Percentiles rank a stretch among this genome's conserved stretches.
These are phyloP conservation scores for Zosterops japonicus DNA, from an alignment of 2,113 vertebrate genomes.

Conservation along the genomic window DNA sequence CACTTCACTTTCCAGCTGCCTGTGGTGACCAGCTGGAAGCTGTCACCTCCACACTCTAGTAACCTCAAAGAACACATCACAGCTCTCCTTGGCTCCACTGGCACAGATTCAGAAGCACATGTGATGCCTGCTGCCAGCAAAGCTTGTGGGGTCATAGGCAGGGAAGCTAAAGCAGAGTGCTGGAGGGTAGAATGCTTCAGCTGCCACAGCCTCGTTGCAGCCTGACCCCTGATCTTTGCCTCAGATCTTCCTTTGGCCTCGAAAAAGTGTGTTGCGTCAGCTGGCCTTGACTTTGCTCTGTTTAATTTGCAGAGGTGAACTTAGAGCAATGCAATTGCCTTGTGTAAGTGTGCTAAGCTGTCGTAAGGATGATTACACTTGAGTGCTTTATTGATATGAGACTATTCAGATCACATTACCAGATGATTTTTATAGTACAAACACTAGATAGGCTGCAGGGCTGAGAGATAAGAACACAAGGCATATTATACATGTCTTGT, in stretches of 20 bases:
- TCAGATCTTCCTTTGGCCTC: background rate
- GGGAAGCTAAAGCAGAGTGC: background rate
- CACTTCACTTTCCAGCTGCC: background rate
- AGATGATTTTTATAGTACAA: background rate
- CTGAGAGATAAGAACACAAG: background rate
- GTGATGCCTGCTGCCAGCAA: background rate
- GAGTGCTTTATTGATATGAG: background rate
- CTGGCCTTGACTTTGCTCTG: background rate
- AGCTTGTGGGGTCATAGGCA: background rate
- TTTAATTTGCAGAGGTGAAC: background rate
- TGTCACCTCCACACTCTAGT: accelerated
- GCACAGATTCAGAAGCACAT: background rate
- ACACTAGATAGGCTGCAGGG: background rate
- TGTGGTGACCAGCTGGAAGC: background rate
- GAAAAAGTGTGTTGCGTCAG: accelerated
- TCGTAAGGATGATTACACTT: background rate
- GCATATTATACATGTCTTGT: background rate
- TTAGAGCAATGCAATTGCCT: background rate
- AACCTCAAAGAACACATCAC: background rate
- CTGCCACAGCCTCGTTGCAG: background rate
- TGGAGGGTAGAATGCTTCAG: background rate
- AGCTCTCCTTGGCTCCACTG: background rate
- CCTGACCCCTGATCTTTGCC: slow-evolving; percentile 30
- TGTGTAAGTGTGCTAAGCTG: background rate
- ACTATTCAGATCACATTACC: background rate